Base-by-base conservation (phyloP, 2,797 vertebrate species). In the Enteromius argenteus region DNA sequence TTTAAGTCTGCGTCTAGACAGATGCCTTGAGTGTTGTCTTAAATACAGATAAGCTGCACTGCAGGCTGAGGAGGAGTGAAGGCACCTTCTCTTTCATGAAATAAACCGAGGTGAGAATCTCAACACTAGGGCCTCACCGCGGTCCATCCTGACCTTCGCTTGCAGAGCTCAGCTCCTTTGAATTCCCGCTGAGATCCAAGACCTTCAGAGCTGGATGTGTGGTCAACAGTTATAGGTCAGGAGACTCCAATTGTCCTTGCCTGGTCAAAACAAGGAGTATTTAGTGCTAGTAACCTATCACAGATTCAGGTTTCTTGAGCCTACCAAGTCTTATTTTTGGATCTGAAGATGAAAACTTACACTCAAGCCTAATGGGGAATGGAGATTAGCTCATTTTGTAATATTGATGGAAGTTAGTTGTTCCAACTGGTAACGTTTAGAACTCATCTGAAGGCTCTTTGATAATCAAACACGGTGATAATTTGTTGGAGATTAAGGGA, bases 71-170 rank as follows among this genome's bases (percentile, higher is more conserved):
- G 32, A 49, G 66, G 78, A 81, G 51, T 37, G 58, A 78, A 83
- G 77, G 37, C 79, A 58, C 79, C 73, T 62, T 86, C 76, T 82
- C 71, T 53, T 84, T 79, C 58, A 58, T 80, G 73, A 84, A 86
- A 73, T 79, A 79, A 89, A 87, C n/a, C 76, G 85, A 90, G 91
- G 84, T 89, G 90, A 87, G 90, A 89, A 64, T 88, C 32, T 84
- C 80, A 89, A 89, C 91, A 90, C 79, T 69, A 75, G 89, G 68
- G 83, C 85, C 87, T 90, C 39, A 8, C 74, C 56, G 76, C 86
- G 71, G 87, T 89, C 85, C 23, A 14, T 86, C 88, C 87, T 92
- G 91, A 93, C 92, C 93, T 76, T 49, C 78, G 81, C 86, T 78
- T 84, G 82, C 87, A 86, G 90, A 90, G 88, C 1, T 64, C 80